Conservation (phyloP, 1,140 invertebrate genomes). For the Zeugodacus cucurbitae region DNA sequence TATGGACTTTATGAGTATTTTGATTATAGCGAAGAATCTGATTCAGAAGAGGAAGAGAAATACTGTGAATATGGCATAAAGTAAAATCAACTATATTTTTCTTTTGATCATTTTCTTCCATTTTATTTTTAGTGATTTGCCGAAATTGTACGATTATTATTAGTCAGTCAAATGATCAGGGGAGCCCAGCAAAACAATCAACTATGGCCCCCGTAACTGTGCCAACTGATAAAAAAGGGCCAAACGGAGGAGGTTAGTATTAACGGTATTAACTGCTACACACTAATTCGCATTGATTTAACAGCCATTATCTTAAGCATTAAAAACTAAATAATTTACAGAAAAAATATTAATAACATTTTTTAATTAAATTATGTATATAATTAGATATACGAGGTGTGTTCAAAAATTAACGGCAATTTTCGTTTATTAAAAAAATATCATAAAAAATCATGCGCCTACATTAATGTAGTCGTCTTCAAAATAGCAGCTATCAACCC, state of each 20-base stretch:
- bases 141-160: constrained; percentile 53
- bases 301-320: too few species aligned
- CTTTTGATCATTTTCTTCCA: not conserved
- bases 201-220: not conserved
- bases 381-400: too few species aligned
- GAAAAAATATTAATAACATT: too few species aligned
- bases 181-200: not conserved
- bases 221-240: not conserved
- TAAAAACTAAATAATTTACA: too few species aligned
- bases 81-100: not conserved
- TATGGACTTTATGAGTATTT: constrained; percentile 3
- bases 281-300: too few species aligned
- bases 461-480: too few species aligned
- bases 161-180: not conserved
- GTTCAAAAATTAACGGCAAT: too few species aligned
- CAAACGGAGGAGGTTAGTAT: not conserved
- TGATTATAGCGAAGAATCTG: constrained; percentile 21
- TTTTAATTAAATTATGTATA: too few species aligned
- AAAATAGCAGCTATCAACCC: too few species aligned
- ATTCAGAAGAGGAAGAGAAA: constrained; percentile 42
- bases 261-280: not conserved
- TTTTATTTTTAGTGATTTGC: constrained; percentile 49
- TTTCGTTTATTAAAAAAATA: too few species aligned
- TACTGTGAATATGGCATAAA: constrained; percentile 45
- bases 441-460: too few species aligned